These are phyloP conservation scores for Lasiurus cinereus DNA, from an alignment of 2,113 vertebrate genomes.

Conservation along the genomic window DNA sequence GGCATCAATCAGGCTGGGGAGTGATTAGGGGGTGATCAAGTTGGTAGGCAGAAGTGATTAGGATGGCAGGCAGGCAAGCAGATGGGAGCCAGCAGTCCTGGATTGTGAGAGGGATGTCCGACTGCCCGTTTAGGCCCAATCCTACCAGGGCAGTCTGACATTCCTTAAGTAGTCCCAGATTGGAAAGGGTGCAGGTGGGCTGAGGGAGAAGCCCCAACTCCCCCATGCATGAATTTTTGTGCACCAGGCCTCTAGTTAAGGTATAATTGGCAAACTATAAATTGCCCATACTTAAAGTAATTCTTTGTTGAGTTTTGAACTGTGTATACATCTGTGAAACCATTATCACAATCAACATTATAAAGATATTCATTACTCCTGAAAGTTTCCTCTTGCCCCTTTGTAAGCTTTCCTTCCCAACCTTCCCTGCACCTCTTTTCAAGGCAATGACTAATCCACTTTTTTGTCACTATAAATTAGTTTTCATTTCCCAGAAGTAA, in stretches of 20 bases:
- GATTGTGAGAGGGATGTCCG: too few species aligned
- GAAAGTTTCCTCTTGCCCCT: neutral
- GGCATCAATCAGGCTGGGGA: too few species aligned
- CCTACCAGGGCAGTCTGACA: too few species aligned
- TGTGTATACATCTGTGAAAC: neutral
- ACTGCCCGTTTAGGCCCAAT: too few species aligned
- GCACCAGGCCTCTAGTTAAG: neutral
- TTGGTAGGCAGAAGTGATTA: too few species aligned
- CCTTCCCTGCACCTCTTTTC: neutral
- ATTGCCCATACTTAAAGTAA: neutral
- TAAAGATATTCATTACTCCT: neutral
- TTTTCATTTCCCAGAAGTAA: neutral
- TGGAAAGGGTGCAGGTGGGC: too few species aligned
- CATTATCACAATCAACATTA: neutral
- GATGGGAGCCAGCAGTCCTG: too few species aligned
- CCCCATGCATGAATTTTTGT: too few species aligned
- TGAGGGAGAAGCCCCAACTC: too few species aligned
- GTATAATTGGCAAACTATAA: neutral
- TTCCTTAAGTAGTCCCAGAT: too few species aligned
- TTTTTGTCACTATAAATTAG: slow-evolving; percentile 30
- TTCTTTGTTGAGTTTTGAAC: slow-evolving; percentile 25
- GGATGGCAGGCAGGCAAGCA: too few species aligned
- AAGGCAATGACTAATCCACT: neutral
- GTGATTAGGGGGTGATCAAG: too few species aligned
- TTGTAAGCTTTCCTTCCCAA: neutral